Percentiles rank a stretch among this genome's conserved stretches.
These are phyloP conservation scores for Puntigrus tetrazona DNA, from an alignment of 2,113 vertebrate species.

Conservation along the genomic window DNA sequence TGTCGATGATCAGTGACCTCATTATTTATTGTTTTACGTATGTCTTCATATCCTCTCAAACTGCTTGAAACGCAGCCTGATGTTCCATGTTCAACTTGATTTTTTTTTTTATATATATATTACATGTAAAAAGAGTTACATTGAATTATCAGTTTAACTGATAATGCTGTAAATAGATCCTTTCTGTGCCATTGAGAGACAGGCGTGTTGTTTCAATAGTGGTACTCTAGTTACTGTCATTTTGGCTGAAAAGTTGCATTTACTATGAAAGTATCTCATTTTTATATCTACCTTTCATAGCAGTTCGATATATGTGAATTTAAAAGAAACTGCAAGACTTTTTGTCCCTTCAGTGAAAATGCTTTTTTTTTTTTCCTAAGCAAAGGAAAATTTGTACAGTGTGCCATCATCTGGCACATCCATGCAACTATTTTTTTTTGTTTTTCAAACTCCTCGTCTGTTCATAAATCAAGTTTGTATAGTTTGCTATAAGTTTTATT, in stretches of 20 bases:
- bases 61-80: background rate
- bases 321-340: background rate
- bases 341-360: background rate
- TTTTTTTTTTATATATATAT: conserved; percentile 2
- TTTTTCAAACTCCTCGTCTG: background rate
- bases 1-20: conserved; percentile 19
- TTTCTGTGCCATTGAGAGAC: conserved; percentile 47
- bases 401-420: background rate
- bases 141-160: background rate
- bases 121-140: background rate
- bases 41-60: background rate
- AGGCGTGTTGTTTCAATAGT: background rate
- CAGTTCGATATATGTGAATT: background rate
- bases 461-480: conserved; percentile 51
- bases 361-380: background rate
- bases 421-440: conserved; percentile 40
- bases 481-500: conserved; percentile 58
- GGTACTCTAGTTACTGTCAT: background rate
- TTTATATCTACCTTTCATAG: background rate
- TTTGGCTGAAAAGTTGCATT: background rate
- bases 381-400: conserved; percentile 2
- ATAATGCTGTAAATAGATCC: conserved; percentile 24
- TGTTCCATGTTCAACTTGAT: background rate
- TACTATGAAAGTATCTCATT: background rate
- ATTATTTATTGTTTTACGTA: conserved; percentile 27